These are phyloP conservation scores for Luehdorfia chinensis DNA, from an alignment of 1,140 invertebrate species.

Conservation along the genomic window DNA sequence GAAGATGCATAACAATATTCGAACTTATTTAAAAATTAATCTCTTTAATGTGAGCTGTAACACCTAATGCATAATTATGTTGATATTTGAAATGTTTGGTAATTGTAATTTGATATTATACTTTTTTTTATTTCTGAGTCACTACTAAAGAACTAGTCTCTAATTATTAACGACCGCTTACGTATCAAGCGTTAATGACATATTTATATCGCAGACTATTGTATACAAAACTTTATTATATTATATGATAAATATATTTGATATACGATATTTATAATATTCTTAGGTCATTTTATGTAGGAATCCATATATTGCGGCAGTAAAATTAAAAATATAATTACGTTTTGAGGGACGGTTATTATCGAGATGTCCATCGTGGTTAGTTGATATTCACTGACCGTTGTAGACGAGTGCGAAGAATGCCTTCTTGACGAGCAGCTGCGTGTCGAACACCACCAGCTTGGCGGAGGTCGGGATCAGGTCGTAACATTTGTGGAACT, in stretches of 20 bases:
- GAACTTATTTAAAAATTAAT: too few relatives aligned
- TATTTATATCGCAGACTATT: background rate
- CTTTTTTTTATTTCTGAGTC: too few relatives aligned
- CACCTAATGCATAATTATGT: too few relatives aligned
- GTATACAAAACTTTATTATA: background rate
- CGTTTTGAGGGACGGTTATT: conserved; percentile 5
- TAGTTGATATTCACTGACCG: conserved; percentile 80
- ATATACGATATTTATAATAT: too few relatives aligned
- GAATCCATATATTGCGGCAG: background rate
- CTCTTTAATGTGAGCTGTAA: too few relatives aligned
- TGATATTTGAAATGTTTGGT: too few relatives aligned
- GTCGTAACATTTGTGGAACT: conserved; percentile 99
- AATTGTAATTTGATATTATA: too few relatives aligned
- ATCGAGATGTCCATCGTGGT: conserved; percentile 5
- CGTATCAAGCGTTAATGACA: background rate
- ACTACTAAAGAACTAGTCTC: too few relatives aligned
- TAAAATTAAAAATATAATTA: conserved; percentile 11
- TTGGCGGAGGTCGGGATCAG: conserved; percentile 99
- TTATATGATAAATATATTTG: too few relatives aligned
- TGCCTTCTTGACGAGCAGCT: conserved; percentile 98
- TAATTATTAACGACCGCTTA: too few relatives aligned
- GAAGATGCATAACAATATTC: too few relatives aligned
- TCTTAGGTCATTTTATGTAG: too few relatives aligned
- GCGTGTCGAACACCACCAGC: conserved; percentile 99
- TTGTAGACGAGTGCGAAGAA: conserved; percentile 99